Base-by-base conservation (phyloP, 2,797 vertebrate species). In the Sebastes kiyomatsui region DNA sequence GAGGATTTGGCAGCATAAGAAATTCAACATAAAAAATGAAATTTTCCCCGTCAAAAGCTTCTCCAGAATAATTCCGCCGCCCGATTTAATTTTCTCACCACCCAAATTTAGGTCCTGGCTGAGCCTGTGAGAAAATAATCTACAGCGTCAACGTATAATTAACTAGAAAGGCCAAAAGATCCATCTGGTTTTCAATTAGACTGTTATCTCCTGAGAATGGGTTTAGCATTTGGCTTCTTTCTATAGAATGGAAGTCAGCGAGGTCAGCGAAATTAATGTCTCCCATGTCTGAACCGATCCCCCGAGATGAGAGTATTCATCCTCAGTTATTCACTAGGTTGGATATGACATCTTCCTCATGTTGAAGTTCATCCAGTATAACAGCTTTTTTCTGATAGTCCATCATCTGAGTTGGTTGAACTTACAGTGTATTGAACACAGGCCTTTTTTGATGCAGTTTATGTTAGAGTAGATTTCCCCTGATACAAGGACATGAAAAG, bases 161-260 rank as follows among this genome's bases (percentile, higher is more conserved):
- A 90, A 90, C 82, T 80, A 25, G 62, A 84, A 89, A 88, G 87
- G 87, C 85, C 87, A 90, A 84, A 88, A 75, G 77, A 87, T 78
- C 55, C 67, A 87, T 86, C 86, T 88, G 85, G 69, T 85, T 90
- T 88, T 90, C 87, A 91, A 88, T 92, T 87, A 90, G 75, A 75
- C 83, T 60, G 56, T 83, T 87, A 87, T 89, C 88, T 86, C 87
- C 42, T 14, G 76, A 85, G 84, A 46, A 80, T 55, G 49, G 42
- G 67, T 35, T 68, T 27, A 49, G 58, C 70, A 46, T 81, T 75
- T 70, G 75, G 82, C 72, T 89, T 80, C 58, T 32, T 80, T 84
- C 75, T 81, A 80, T 82, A 60, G 66, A 76, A 83, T 42, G 35
- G 49, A 81, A 85, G 86, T 80, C 69, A 68, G 69, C 0, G 42